Conservation (phyloP, 2,113 vertebrate genomes). For the Syngnathoides biaculeatus region DNA sequence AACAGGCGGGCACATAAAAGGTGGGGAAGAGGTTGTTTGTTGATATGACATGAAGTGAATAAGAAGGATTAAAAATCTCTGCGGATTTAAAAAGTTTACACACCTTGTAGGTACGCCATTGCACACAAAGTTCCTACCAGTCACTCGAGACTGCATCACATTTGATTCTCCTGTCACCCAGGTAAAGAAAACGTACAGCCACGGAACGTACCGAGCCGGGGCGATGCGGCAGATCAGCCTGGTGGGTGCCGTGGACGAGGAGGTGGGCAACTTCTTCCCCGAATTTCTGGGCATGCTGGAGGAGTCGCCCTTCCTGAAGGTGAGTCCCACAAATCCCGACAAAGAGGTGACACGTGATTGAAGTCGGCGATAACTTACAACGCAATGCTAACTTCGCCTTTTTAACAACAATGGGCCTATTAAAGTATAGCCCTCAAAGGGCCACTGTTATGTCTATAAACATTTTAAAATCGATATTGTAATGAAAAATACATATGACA, state of each 20-base stretch:
- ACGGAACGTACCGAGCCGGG: constrained; percentile 67
- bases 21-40: constrained; percentile 14
- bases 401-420: constrained; percentile 10
- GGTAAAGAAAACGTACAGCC: constrained; percentile 68
- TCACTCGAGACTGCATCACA: too few species aligned
- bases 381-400: not conserved
- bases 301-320: constrained; percentile 64
- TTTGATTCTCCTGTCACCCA: constrained; percentile 19
- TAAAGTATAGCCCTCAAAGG: too few species aligned
- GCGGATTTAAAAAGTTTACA: too few species aligned
- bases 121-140: too few species aligned
- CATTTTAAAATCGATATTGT: too few species aligned
- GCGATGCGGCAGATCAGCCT: constrained; percentile 71
- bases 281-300: constrained; percentile 67
- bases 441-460: too few species aligned
- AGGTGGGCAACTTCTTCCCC: constrained; percentile 67
- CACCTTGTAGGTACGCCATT: too few species aligned
- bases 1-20: not conserved
- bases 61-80: too few species aligned
- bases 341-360: not conserved
- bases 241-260: constrained; percentile 68
- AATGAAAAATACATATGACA: too few species aligned
- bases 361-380: not conserved
- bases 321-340: not conserved
- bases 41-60: constrained; percentile 15